Base-by-base conservation (phyloP, 2,797 vertebrate species). In the Loris lydekkerianus region DNA sequence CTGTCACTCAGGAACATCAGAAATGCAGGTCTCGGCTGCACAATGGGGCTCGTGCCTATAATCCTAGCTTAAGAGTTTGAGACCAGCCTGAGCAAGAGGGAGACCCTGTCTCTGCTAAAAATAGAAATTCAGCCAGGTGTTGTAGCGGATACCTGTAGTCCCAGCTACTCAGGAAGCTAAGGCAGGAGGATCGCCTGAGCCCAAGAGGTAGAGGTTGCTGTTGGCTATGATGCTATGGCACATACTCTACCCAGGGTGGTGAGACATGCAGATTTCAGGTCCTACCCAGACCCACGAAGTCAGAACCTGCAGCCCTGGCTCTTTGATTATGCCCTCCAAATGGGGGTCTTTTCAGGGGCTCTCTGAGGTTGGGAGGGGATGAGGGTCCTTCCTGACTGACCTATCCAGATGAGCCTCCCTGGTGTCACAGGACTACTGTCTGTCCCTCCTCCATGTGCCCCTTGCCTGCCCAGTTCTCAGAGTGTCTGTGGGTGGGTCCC, bases 1-100 rank as follows among this genome's bases (percentile, higher is more conserved):
- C 0, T 0, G n/a, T 77, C 40, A 7, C 58, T 67, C 31, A 10
- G 53, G 61, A 13, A 0, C 21, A 29, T 40, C 2, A n/a, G 60
- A 76, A 23, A 84, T 3, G 11, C 31, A 58, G 82, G 29, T 4
- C 15, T 69, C n/a, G 8, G 67, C n/a, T 0, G 7, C 15, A n/a
- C 7, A 1, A 9, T 17, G 67, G 18, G 67, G 67, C 3, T 69
- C 18, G 34, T 6, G n/a, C 67, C 67, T 69, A 18, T 69, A 69
- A 69, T 69, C 31, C 3, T 8, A 34, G n/a, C 67, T 34, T 8
- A 9, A 18, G n/a, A 34, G 67, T 69, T 69, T 7, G 0, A 69
- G 67, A 34, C 67, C 67, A 69, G 67, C n/a, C 14, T 53, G 49
- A 53, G 49, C 49, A 53, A 53, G 49, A 53, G 49, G 49, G 49